phyloP scores from a whole-genome alignment of 2,113 vertebrate species.

The Dryoscopus gambensis region DNA sequence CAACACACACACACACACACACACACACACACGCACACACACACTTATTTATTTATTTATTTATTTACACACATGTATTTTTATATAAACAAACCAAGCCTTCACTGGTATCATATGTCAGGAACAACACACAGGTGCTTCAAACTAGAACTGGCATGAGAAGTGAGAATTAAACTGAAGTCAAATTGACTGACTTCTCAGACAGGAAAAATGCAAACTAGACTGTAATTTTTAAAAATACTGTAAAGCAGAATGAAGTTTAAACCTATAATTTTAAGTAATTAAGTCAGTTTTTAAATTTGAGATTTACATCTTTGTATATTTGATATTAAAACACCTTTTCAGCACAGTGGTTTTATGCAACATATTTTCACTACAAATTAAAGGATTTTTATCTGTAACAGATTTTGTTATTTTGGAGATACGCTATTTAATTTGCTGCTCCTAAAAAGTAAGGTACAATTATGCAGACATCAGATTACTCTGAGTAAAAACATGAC shows the following conservation, averaged over 20 bases:
- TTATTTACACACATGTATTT: rapidly evolving
- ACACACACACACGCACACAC: background rate
- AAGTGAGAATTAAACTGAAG: background rate
- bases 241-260: background rate
- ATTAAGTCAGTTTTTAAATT: background rate
- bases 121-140: background rate
- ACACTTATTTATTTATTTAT: no score
- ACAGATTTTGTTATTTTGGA: background rate
- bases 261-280: background rate
- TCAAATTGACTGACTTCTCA: background rate
- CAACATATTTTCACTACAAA: background rate
- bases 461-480: background rate
- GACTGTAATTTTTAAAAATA: background rate
- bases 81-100: background rate
- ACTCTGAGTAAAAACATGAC: background rate
- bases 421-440: background rate
- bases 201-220: background rate
- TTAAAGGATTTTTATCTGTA: background rate
- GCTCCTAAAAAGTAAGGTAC: background rate
- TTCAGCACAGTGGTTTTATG: background rate
- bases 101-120: background rate
- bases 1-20: background rate
- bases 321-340: background rate
- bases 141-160: background rate
- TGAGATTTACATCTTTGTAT: background rate